These are phyloP conservation scores for Cyrtorhinus lividipennis DNA, from an alignment of 1,140 invertebrate species.

Conservation along the genomic window DNA sequence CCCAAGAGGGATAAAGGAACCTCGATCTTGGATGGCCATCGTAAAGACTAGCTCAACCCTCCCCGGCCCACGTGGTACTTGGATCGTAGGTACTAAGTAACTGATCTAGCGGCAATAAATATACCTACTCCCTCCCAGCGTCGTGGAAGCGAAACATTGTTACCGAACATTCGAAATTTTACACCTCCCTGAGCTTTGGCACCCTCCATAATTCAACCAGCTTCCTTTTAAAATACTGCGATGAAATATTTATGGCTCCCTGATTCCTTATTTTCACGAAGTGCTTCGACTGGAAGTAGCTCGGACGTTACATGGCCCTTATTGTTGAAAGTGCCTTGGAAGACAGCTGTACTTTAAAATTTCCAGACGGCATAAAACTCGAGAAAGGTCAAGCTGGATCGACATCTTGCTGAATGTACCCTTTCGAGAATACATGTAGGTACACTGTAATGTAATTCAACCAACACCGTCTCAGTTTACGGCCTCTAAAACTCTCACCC, in stretches of 20 bases:
- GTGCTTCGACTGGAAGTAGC: too few species aligned
- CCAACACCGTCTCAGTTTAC: too few species aligned
- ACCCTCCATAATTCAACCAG: background rate
- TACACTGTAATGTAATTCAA: too few species aligned
- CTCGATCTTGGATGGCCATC: constrained; percentile 6
- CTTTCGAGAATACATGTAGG: too few species aligned
- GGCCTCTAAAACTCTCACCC: too few species aligned
- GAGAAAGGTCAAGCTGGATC: too few species aligned
- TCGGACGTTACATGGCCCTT: too few species aligned
- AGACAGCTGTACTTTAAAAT: too few species aligned
- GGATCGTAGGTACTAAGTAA: constrained; percentile 5
- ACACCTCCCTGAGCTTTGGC: background rate
- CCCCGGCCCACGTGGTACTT: background rate
- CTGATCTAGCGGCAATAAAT: constrained; percentile 8
- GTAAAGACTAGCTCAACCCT: background rate
- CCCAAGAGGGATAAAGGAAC: background rate
- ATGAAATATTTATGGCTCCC: constrained; percentile 3
- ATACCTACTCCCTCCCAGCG: background rate
- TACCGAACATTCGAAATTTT: constrained; percentile 6
- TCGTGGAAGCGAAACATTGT: background rate
- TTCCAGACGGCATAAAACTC: too few species aligned
- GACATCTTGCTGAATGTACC: too few species aligned
- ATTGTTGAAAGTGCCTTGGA: too few species aligned
- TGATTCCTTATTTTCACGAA: background rate
- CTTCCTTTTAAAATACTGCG: background rate